Base-by-base conservation (phyloP, 2,797 vertebrate genomes). In the Acrossocheilus wenchowensis region DNA sequence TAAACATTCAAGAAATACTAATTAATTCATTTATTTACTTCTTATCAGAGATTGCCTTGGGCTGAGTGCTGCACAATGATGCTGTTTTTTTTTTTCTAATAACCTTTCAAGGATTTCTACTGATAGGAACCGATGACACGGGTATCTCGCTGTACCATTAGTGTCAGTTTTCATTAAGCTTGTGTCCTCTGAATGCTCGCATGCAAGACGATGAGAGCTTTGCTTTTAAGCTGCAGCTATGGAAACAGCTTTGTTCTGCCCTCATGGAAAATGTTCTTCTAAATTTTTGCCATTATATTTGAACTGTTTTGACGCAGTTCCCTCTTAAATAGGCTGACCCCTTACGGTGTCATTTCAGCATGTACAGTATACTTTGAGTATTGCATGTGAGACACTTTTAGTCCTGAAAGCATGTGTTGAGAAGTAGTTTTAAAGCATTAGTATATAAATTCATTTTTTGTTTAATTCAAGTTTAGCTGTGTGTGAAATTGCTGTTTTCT, bases 101-200 rank as follows among this genome's bases (percentile, higher is more conserved):
- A 43, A 10, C 74, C 68, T 87, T 69, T 68, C 57, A 84, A 74
- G 71, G 81, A 84, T 79, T 71, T 86, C 34, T 83, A 77, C 39
- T 78, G 64, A 45, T 79, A 87, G 87, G 77, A 83, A 64, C 45
- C 39, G 48, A 41, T 84, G 82, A 88, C 79, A 87, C 45, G 68
- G 68, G 57, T 66, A n/a, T 90, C 75, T 86, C 78, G 60, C 80
- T 80, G 78, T 68, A 78, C 83, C 81, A 90, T 89, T 88, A 90
- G 84, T 90, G 89, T 90, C 90, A 89, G 79, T 82, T 87, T 87
- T 92, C 88, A 92, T 90, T 90, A 90, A 81, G 86, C 78, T 64
- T 75, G 52, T 84, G 81, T 77, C 86, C 90, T 80, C 62, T 73
- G 88, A 89, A 88, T 78, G 83, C 86, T 86, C 43, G 66, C 90